Base-by-base conservation (phyloP, 64 coral and sea anemone genomes). In the Cladopsammia gracilis region DNA sequence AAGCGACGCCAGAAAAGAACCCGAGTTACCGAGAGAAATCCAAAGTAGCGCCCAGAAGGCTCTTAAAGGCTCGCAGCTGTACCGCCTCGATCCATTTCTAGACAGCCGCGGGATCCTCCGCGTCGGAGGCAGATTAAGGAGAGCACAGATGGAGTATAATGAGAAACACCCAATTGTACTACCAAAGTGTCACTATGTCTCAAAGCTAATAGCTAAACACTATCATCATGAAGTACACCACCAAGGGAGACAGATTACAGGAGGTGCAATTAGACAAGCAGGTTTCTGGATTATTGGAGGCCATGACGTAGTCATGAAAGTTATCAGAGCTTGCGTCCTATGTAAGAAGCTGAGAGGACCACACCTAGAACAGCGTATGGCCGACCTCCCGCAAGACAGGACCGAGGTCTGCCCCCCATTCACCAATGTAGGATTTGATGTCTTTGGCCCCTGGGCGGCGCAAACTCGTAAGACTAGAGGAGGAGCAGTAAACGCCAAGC, bases 51-150 rank as follows among this genome's bases (percentile, higher is more conserved):
- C 57, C 26, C 25, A 81, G 52, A 67, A 71, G 47, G 71, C 48
- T 1, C 43, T 70, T 12, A 82, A 82, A 77, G 70, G 68, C 44
- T 80, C 48, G 3, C 45, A 22, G 15, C 62, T 90, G 24, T 64
- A 43, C 70, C n/a, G 12, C 11, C 67, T 92, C 15, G 68, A 92
- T 45, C 90, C 67, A 5, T 92, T 92, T 18, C 66, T 75, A 48
- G 90, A 92, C 25, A 79, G 59, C 5, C 26, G 83, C 7, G 56
- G 78, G 13, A 69, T 90, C 58, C 75, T 79, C 13, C 59, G 45
- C 48, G 78, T 92, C 15, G 68, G 90, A 50, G 90, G 90, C 70
- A 49, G 68, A 52, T 79, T 92, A 84, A 78, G 53, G n/a, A 66
- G 67, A 11, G 25, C 90, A 12, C 18, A 78, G 26, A 25, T 92